phyloP scores from a whole-genome alignment of 2,797 vertebrate genomes.

The Pempheris klunzingeri region DNA sequence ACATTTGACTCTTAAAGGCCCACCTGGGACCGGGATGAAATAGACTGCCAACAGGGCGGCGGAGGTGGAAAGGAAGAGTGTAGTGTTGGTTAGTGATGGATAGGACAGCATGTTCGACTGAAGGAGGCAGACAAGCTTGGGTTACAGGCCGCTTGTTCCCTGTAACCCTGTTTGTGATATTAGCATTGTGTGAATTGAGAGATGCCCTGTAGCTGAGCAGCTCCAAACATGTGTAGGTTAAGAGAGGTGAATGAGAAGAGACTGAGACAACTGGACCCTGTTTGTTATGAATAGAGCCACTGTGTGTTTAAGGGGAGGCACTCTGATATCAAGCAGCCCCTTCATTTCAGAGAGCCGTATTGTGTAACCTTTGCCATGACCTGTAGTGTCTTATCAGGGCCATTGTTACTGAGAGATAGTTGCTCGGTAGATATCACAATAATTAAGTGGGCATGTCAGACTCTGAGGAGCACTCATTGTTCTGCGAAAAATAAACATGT shows the following conservation, averaged over 20 bases:
- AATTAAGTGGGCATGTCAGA: constrained; percentile 61
- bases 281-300: constrained; percentile 61
- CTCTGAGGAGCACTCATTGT: constrained; percentile 49
- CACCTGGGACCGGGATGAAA: constrained; percentile 80
- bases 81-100: constrained; percentile 70
- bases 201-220: constrained; percentile 54
- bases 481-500: constrained; percentile 38
- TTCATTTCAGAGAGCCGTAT: constrained; percentile 41
- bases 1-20: constrained; percentile 82
- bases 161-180: constrained; percentile 67
- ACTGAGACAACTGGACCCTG: constrained; percentile 44
- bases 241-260: constrained; percentile 47
- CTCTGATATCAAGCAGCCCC: constrained; percentile 49
- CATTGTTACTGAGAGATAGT: constrained; percentile 53
- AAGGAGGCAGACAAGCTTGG: constrained; percentile 59
- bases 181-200: constrained; percentile 52
- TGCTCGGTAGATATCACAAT: constrained; percentile 38
- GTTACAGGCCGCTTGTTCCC: constrained; percentile 70
- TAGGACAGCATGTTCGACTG: constrained; percentile 62
- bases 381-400: constrained; percentile 44
- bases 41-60: constrained; percentile 69
- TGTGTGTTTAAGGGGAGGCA: constrained; percentile 46
- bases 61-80: constrained; percentile 70
- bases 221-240: constrained; percentile 57
- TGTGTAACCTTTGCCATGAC: constrained; percentile 44